Evolutionary conservation across 2,797 vertebrate genomes (phyloP), one percentile per base, ranked within the genome.

Genomic region (Brachyrhaphis roseni): DNA sequence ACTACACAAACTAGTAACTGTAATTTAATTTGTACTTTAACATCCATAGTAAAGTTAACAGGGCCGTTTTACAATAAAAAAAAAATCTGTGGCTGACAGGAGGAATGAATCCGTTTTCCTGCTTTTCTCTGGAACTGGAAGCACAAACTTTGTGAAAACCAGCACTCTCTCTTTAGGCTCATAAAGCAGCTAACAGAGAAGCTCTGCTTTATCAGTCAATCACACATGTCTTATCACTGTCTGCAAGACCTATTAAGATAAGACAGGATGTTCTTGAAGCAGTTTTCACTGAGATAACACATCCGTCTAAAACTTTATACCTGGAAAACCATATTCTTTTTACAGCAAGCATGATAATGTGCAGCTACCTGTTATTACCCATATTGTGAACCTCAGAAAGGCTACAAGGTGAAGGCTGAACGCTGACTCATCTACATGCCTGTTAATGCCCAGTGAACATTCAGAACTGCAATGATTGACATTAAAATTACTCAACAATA

Each of bases 161-260:
- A 0, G 0, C 11, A 41, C 49, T 47, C 12, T 57, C 20, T 39
- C 18, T 5, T 8, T 45, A 41, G 11, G 31, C 3, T 53, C 36
- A 74, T 74, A 43, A 70, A 79, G 43, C n/a, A 59, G 7, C 8
- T 20, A 16, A 23, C 12, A 28, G 7, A 8, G 1, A 13, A 66
- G 31, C 36, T 59, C 49, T 28, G 34, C 36, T 74, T 82, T 84
- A 85, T 82, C 74, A 82, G 51, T 46, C 10, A 62, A 47, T 78
- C 71, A 74, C 55, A 43, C n/a, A n/a, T 3, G 55, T 20, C 72
- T 88, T 89, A 89, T 91, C 84, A 26, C 26, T 0, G 8, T 49
- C 34, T 34, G 34, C 39, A 18, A 77, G 0, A 4, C 76, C 28
- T 8, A 74, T 77, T 47, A 68, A 83, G 76, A 84, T 90, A 72